Evolutionary conservation across 2,797 vertebrate species (phyloP), one percentile per base, ranked within the genome.

Genomic region (Pogonophryne albipinna): DNA sequence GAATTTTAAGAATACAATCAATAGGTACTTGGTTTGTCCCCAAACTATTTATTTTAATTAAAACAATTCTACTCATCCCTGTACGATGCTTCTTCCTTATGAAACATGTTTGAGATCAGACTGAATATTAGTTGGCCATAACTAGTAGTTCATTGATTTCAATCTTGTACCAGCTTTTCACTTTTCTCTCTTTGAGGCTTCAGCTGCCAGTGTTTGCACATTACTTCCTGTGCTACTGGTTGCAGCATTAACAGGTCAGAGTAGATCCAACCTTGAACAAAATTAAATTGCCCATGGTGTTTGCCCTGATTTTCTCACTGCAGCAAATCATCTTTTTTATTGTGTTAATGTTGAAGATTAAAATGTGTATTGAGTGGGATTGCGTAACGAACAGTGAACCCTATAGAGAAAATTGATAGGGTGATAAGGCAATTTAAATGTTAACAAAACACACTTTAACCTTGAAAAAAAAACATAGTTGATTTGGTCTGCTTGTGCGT

Each of bases 171-270:
- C 23, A 9, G 31, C 27, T 27, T 27, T 27, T 27, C 27, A 27
- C 27, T 27, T 27, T 27, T 27, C 27, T 27, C 41, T 31, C 52
- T 69, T 41, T 27, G 19, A 62, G 57, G 49, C 31, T 59, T 44
- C 12, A 23, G 53, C 38, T 55, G 70, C 50, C 76, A 50, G 58
- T 64, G 23, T 74, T 68, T 82, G 72, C 34, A 46, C 70, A 20
- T 70, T 41, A 20, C 71, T 72, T 78, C 77, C 77, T 78, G 74
- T 77, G 66, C 72, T 73, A 45, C 68, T 66, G 59, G 38, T 56
- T 19, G 46, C 67, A 12, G 52, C 61, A 27, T 15, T 11, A 66
- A 82, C n/a, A 3, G 53, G 56, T 74, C 56, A 57, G 45, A 64
- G 51, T 38, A 64, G 31, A 74, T 57, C 19, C 51, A 19, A 45